These are phyloP conservation scores for Uria aalge DNA, from an alignment of 2,113 vertebrate species.

Conservation along the genomic window DNA sequence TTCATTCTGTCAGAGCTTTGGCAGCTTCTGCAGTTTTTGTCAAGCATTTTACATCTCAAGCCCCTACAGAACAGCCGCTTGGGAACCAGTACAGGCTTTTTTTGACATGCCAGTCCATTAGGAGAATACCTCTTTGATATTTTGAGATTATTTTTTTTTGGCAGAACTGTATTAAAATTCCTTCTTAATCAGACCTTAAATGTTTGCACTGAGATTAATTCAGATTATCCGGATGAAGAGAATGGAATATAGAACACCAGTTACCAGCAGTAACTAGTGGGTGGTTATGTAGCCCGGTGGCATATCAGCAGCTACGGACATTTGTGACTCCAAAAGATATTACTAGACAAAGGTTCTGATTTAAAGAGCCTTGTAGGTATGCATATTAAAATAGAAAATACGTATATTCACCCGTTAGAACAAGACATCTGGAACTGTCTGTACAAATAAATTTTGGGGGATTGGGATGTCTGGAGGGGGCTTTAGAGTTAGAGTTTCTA, in stretches of 20 bases:
- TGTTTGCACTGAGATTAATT: not conserved
- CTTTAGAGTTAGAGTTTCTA: not conserved
- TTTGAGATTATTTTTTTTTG: not conserved
- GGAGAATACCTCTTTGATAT: not conserved
- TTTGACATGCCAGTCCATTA: not conserved
- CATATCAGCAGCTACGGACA: not conserved
- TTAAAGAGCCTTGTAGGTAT: not conserved
- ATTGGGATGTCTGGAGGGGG: not conserved
- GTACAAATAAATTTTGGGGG: not conserved
- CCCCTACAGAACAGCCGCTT: not conserved
- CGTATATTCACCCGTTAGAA: not conserved
- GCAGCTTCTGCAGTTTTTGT: not conserved
- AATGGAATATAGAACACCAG: not conserved
- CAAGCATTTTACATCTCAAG: not conserved
- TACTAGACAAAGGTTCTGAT: not conserved
- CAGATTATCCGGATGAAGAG: not conserved
- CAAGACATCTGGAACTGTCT: not conserved
- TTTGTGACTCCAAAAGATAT: not conserved
- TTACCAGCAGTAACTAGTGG: not conserved
- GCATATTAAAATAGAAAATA: not conserved
- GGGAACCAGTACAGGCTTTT: not conserved
- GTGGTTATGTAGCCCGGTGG: rapidly evolving
- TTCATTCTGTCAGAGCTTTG: not conserved
- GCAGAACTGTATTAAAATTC: not conserved
- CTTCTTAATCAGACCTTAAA: not conserved